Percentiles rank a stretch among this genome's conserved stretches.
Conservation (phyloP, 2,888 invertebrate genomes). For the Ischnura elegans region DNA sequence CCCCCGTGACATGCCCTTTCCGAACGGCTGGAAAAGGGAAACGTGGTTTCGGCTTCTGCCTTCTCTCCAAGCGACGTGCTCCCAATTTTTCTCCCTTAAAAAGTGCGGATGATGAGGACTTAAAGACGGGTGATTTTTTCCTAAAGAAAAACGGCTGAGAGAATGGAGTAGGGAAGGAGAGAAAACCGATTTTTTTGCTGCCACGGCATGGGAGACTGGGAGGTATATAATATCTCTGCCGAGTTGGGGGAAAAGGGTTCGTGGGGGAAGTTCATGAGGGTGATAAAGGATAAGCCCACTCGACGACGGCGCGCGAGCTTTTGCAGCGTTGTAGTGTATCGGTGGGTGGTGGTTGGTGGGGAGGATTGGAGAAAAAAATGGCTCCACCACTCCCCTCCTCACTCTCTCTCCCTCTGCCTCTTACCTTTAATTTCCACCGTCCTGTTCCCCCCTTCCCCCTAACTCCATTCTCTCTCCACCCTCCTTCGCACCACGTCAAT, state of each 20-base stretch:
- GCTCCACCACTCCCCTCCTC: neutral
- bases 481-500: neutral
- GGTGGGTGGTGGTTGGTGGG: neutral
- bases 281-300: slow-evolving; percentile 38
- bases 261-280: neutral
- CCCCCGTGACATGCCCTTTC: neutral
- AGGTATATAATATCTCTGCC: slow-evolving; percentile 1
- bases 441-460: neutral
- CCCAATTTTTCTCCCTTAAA: neutral
- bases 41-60: slow-evolving; percentile 40
- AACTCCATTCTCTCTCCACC: slow-evolving; percentile 14
- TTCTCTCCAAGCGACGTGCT: slow-evolving; percentile 7
- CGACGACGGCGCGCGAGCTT: slow-evolving; percentile 47
- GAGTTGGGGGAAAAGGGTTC: slow-evolving; percentile 40
- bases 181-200: neutral
- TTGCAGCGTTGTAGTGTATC: neutral
- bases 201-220: slow-evolving; percentile 58
- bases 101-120: slow-evolving; percentile 10
- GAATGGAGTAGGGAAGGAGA: slow-evolving; percentile 3
- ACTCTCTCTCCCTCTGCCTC: neutral
- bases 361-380: slow-evolving; percentile 13
- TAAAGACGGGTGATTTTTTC: neutral
- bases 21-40: neutral
- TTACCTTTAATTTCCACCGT: slow-evolving; percentile 47
- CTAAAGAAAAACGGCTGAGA: neutral